phyloP scores from a whole-genome alignment of 2,888 invertebrate genomes.

The Suillia variegata region DNA sequence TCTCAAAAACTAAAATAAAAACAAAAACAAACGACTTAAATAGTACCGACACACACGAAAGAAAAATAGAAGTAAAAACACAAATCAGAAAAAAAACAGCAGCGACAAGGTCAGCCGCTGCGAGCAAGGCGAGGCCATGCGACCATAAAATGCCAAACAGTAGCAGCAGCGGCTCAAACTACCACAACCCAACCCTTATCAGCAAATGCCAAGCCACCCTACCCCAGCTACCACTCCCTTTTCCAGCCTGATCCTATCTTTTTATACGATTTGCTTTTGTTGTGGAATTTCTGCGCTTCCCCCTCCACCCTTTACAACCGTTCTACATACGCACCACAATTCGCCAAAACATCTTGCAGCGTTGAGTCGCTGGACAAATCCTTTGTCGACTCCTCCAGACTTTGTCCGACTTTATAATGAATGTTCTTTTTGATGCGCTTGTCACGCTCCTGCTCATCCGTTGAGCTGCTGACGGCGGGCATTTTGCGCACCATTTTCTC shows the following conservation, averaged over 20 bases:
- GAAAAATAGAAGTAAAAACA: slow-evolving; percentile 32
- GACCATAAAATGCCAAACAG: slow-evolving; percentile 48
- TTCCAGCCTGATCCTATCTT: not conserved
- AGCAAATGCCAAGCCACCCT: not conserved
- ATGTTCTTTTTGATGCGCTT: slow-evolving; percentile 85
- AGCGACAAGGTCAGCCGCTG: too few species aligned
- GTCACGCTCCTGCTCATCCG: slow-evolving; percentile 67
- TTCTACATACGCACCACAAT: slow-evolving; percentile 49
- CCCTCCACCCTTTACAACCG: not conserved
- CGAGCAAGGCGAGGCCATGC: slow-evolving; percentile 53
- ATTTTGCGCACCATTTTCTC: slow-evolving; percentile 61
- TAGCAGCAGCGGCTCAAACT: not conserved
- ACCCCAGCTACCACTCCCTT: not conserved
- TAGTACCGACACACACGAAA: not conserved
- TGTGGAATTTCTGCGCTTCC: not conserved
- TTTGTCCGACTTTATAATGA: slow-evolving; percentile 79
- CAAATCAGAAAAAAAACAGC: too few species aligned
- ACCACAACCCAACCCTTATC: not conserved
- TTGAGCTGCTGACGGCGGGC: slow-evolving; percentile 45
- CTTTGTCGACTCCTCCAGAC: slow-evolving; percentile 73
- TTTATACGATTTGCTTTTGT: not conserved
- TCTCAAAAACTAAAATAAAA: too few species aligned
- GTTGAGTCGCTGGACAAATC: slow-evolving; percentile 67
- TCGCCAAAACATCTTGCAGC: slow-evolving; percentile 52
- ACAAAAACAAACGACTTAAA: slow-evolving; percentile 3